Conservation (phyloP, 1,140 invertebrate species). For the Scaptomyza montana region DNA sequence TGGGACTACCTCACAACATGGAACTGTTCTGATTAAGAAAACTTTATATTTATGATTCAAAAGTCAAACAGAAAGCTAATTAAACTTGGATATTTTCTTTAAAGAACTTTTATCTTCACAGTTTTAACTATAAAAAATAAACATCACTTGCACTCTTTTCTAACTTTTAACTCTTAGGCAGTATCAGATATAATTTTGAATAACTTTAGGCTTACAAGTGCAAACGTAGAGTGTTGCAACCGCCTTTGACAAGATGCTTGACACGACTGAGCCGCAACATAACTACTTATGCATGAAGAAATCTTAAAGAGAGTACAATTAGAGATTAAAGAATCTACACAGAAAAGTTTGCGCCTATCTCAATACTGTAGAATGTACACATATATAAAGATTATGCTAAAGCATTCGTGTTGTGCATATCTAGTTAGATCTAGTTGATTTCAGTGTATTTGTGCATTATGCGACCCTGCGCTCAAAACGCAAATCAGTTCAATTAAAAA, state of each 20-base stretch:
- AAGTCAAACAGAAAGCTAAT: background rate
- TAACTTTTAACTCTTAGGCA: too few species aligned
- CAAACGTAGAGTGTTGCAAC: conserved; percentile 14
- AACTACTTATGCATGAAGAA: conserved; percentile 55
- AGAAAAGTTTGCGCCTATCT: background rate
- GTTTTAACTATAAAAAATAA: too few species aligned
- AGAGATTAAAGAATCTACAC: background rate
- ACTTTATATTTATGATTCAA: too few species aligned
- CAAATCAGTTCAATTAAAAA: conserved; percentile 63
- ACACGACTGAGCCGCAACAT: conserved; percentile 55
- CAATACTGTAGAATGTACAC: background rate
- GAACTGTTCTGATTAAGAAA: too few species aligned
- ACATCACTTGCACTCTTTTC: too few species aligned
- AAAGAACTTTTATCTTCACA: too few species aligned
- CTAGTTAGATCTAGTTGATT: conserved; percentile 28
- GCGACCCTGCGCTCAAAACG: conserved; percentile 56
- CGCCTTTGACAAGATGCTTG: conserved; percentile 31
- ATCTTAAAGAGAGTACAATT: conserved; percentile 25
- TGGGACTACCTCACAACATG: too few species aligned
- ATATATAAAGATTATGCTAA: conserved; percentile 8
- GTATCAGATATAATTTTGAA: too few species aligned
- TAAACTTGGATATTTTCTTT: background rate
- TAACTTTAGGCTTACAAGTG: too few species aligned
- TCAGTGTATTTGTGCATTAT: background rate
- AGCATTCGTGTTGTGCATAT: background rate